Percentiles rank a stretch among this genome's conserved stretches.
phyloP scores from a whole-genome alignment of 2,113 vertebrate species.

The Oplegnathus fasciatus region DNA sequence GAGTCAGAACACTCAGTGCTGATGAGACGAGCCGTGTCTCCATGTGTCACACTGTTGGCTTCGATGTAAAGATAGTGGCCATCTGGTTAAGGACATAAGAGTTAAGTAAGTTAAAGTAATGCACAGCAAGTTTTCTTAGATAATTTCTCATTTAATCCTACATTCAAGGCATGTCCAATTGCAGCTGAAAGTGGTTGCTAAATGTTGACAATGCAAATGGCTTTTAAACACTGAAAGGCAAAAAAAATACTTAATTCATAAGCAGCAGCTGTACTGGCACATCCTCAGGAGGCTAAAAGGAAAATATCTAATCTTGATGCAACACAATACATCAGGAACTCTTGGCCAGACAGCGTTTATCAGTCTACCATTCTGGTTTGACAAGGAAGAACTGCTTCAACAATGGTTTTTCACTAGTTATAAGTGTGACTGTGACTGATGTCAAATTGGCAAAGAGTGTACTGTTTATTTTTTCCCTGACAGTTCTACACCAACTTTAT shows the following conservation, averaged over 20 bases:
- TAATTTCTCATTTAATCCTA: not conserved
- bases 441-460: not conserved
- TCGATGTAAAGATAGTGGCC: constrained; percentile 88
- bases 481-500: not conserved
- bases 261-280: not conserved
- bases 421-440: not conserved
- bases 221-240: not conserved
- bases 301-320: not conserved
- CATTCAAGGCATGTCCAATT: not conserved
- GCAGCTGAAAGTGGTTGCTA: not conserved
- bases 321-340: not conserved
- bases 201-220: not conserved
- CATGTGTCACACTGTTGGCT: constrained; percentile 50
- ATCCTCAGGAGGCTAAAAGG: not conserved
- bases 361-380: constrained; percentile 3
- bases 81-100: constrained; percentile 52
- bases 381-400: not conserved
- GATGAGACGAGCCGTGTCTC: constrained; percentile 81
- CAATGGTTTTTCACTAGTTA: not conserved
- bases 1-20: constrained; percentile 78
- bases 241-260: not conserved
- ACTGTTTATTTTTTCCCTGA: not conserved
- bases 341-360: not conserved
- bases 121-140: not conserved
- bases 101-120: not conserved